phyloP scores from a whole-genome alignment of 2,113 vertebrate genomes.

The Lates calcarifer region DNA sequence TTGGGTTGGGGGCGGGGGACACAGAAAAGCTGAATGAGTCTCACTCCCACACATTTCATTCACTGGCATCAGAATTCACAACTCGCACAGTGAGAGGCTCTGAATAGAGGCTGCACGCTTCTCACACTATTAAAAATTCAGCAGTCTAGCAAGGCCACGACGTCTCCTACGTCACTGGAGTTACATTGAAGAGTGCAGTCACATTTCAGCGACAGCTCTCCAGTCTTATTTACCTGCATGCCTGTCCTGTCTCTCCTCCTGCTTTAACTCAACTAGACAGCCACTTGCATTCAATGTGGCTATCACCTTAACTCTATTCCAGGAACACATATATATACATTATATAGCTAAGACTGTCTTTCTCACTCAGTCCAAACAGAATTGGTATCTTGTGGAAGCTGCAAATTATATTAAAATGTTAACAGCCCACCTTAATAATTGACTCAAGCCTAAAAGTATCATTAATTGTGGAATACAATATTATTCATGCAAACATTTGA shows the following conservation, averaged over 20 bases:
- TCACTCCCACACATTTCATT: slow-evolving; percentile 85
- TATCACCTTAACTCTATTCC: slow-evolving; percentile 45
- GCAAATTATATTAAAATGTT: background rate
- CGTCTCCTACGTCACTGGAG: slow-evolving; percentile 84
- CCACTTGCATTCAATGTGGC: slow-evolving; percentile 61
- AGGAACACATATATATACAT: slow-evolving; percentile 43
- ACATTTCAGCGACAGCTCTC: slow-evolving; percentile 81
- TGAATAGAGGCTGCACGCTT: slow-evolving; percentile 79
- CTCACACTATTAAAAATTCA: slow-evolving; percentile 87
- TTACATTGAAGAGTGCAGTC: slow-evolving; percentile 85
- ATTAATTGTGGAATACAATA: slow-evolving; percentile 1
- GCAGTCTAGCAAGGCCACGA: slow-evolving; percentile 84
- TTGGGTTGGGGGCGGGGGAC: slow-evolving; percentile 66
- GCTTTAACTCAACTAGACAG: slow-evolving; percentile 68
- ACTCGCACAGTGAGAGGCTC: slow-evolving; percentile 81
- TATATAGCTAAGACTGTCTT: slow-evolving; percentile 42
- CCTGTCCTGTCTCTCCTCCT: slow-evolving; percentile 45
- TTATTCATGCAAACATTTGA: background rate
- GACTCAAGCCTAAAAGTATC: background rate
- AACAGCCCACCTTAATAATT: background rate
- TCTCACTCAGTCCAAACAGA: slow-evolving; percentile 24
- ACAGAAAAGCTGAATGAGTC: slow-evolving; percentile 83
- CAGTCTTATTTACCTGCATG: slow-evolving; percentile 77
- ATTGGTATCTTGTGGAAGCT: slow-evolving; percentile 14
- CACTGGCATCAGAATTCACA: slow-evolving; percentile 86